Evolutionary conservation across 2,113 vertebrate genomes (phyloP).

Genomic region (Ciconia maguari): DNA sequence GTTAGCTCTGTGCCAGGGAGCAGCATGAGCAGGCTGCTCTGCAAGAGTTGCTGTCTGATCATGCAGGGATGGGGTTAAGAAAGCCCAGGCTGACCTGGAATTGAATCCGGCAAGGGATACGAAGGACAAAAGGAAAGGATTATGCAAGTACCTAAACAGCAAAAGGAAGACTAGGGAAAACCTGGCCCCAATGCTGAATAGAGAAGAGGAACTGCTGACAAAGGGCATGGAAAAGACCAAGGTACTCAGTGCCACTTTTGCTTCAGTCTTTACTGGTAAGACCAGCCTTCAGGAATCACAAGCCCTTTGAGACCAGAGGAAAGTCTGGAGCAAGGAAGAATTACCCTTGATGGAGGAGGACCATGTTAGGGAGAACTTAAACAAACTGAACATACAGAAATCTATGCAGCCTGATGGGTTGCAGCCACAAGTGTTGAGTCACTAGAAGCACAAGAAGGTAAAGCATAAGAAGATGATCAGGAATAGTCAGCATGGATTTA

Average conservation of each 20-base stretch:
- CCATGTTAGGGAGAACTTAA: neutral
- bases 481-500: neutral
- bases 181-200: neutral
- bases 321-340: neutral
- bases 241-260: neutral
- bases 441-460: neutral
- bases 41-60: neutral
- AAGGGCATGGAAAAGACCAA: neutral
- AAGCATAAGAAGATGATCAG: neutral
- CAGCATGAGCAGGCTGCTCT: neutral
- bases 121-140: neutral
- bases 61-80: neutral
- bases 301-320: neutral
- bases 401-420: neutral
- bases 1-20: neutral
- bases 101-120: neutral
- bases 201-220: neutral
- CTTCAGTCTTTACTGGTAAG: neutral
- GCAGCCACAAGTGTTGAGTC: neutral
- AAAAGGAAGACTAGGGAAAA: neutral
- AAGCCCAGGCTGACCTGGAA: neutral
- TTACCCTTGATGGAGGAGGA: neutral
- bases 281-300: neutral
- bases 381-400: neutral
- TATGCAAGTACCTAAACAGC: neutral